Evolutionary conservation across 1,140 invertebrate species (phyloP).

Genomic region (Lineus longissimus): DNA sequence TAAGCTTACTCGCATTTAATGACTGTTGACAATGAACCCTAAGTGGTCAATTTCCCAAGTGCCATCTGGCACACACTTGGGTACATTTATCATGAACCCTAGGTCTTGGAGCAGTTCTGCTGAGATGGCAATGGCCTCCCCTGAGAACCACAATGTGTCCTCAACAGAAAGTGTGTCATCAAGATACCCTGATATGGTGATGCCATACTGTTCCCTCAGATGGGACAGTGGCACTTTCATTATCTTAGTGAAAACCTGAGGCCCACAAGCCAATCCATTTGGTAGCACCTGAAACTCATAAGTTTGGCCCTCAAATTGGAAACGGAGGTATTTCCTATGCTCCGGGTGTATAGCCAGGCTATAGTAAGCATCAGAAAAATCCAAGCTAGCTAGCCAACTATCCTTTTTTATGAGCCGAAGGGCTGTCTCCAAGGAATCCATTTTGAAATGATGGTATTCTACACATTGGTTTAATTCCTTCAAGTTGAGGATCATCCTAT

Average conservation of each 20-base stretch:
- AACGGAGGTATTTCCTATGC: neutral
- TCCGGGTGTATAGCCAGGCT: neutral
- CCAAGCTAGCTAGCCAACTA: neutral
- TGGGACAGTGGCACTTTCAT: neutral
- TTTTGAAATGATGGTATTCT: neutral
- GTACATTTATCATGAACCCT: too few species aligned
- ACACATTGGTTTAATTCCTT: neutral
- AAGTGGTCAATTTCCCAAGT: too few species aligned
- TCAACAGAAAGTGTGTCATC: neutral
- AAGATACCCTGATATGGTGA: neutral
- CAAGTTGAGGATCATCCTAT: neutral
- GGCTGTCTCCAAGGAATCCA: neutral
- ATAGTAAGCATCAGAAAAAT: neutral
- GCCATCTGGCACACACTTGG: too few species aligned
- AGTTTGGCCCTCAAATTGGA: neutral
- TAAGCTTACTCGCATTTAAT: too few species aligned
- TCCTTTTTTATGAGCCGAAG: neutral
- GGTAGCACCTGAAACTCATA: neutral
- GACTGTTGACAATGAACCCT: too few species aligned
- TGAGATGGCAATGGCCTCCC: too few species aligned
- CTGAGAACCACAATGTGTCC: too few species aligned
- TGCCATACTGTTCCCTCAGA: neutral
- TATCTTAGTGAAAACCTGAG: neutral
- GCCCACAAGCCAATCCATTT: neutral
- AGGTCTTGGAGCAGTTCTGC: too few species aligned